A percentile compares a stretch with the other conserved stretches of the same genome.
Evolutionary conservation across 2,888 invertebrate species (phyloP).

Genomic region (Lithosia quadra): DNA sequence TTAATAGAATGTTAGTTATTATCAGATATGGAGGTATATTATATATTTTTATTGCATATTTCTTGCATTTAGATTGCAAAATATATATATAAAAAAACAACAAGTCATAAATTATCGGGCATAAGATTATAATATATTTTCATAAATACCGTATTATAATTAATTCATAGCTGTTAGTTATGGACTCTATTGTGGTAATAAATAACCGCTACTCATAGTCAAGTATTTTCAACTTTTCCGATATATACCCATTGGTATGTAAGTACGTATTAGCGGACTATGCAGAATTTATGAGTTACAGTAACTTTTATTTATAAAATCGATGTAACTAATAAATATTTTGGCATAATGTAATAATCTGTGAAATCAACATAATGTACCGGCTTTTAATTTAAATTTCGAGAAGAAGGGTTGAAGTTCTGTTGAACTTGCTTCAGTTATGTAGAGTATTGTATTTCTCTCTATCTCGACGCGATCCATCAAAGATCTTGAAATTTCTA

Average conservation of each 20-base stretch:
- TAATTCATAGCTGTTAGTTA: constrained; percentile 6
- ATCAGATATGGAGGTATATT: constrained; percentile 14
- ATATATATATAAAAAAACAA: constrained; percentile 31
- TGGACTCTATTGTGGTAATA: constrained; percentile 6
- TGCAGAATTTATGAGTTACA: not conserved
- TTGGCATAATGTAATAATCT: not conserved
- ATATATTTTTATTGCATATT: constrained; percentile 39
- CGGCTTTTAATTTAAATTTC: too few species aligned
- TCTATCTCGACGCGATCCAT: too few species aligned
- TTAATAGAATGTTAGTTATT: constrained; percentile 13
- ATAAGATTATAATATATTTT: constrained; percentile 36
- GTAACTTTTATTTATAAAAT: too few species aligned
- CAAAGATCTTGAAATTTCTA: too few species aligned
- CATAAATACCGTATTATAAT: constrained; percentile 39
- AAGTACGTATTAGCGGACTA: too few species aligned
- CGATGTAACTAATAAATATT: not conserved
- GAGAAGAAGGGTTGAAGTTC: too few species aligned
- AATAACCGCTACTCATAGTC: constrained; percentile 4
- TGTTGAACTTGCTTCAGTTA: too few species aligned
- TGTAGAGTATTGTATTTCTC: too few species aligned
- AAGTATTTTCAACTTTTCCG: too few species aligned
- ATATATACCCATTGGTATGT: too few species aligned
- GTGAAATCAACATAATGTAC: not conserved
- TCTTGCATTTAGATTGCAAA: constrained; percentile 39
- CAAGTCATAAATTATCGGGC: constrained; percentile 26